Base-by-base conservation (phyloP, 2,113 vertebrate species). In the Oncorhynchus clarkii region DNA sequence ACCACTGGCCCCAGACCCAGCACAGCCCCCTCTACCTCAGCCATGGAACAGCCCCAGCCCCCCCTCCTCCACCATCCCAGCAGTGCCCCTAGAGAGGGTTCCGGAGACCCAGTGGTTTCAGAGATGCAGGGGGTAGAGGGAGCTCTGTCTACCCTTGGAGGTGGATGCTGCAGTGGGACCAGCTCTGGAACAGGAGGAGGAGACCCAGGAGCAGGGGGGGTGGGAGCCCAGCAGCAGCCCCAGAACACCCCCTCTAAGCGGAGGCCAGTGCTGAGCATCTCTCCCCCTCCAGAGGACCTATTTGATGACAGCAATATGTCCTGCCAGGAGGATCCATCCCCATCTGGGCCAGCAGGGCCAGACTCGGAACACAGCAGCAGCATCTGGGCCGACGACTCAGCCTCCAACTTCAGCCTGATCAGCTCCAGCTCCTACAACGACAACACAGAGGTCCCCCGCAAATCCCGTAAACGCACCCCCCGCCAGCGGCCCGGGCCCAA, bases 281-380 rank as follows among this genome's bases (percentile, higher is more conserved):
- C 97, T 60, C 97, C 97, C 64, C 97, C 98, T 79, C 97, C 97
- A 6, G 97, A 99, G 92, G 98, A 99, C 89, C 92, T 99, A 82
- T 94, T 99, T 83, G 97, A 99, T 78, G 96, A 97, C 94, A 99
- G 98, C 92, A 92, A 88, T 91, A 99, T 99, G 98, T 99, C 98
- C 88, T 98, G 97, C 94, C 96, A 99, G 93, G 97, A 99, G 86
- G 97, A 99, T 87, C 95, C 95, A 48, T 85, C 93, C 0, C 16
- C 71, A 8, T 68, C 86, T 7, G 87, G 75, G 22, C 85, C 84
- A 4, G 51, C 75, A 2, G 89, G 88, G 89, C 95, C 91, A 81
- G 97, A 98, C 88, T 99, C 97, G 1, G 97, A 99, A 80, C 97
- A 98, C 75, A 99, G 97, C 93, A 95, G 95, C 94, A 99, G 93